phyloP scores from a whole-genome alignment of 2,888 invertebrate species.

The Pelosia muscerda region DNA sequence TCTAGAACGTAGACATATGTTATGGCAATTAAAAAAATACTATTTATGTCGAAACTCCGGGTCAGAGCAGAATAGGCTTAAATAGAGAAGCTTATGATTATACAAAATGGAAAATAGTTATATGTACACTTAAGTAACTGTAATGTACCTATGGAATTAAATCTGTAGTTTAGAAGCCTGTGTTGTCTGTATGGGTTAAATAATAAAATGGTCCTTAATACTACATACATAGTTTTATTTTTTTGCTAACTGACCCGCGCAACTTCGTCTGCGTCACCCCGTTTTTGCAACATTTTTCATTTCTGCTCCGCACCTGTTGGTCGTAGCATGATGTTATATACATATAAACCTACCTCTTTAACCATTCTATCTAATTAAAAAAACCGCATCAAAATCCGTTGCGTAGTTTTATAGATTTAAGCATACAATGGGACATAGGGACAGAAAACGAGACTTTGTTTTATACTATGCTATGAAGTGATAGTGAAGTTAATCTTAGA shows the following conservation, averaged over 20 bases:
- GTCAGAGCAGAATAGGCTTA: constrained; percentile 31
- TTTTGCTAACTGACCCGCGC: neutral
- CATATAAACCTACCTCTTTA: no score
- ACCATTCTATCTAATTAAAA: no score
- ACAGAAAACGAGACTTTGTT: no score
- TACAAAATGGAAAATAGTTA: constrained; percentile 36
- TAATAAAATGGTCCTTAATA: constrained; percentile 70
- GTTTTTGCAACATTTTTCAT: no score
- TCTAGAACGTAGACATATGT: constrained; percentile 47
- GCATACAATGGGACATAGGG: no score
- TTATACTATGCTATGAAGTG: no score
- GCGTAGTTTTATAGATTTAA: no score
- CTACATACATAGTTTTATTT: constrained; percentile 33
- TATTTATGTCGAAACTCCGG: constrained; percentile 76
- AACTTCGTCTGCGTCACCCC: no score
- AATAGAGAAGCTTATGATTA: constrained; percentile 33
- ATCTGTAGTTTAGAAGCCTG: constrained; percentile 67
- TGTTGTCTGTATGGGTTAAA: constrained; percentile 63
- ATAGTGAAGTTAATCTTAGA: no score
- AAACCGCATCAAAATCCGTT: no score
- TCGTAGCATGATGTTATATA: no score
- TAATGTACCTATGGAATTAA: constrained; percentile 75
- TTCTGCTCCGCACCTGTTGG: no score
- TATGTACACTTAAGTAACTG: constrained; percentile 55
- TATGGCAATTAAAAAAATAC: constrained; percentile 48